Evolutionary conservation across 1,140 invertebrate species (phyloP), one percentile per base, ranked within the genome.

Genomic region (Drosophila persimilis): DNA sequence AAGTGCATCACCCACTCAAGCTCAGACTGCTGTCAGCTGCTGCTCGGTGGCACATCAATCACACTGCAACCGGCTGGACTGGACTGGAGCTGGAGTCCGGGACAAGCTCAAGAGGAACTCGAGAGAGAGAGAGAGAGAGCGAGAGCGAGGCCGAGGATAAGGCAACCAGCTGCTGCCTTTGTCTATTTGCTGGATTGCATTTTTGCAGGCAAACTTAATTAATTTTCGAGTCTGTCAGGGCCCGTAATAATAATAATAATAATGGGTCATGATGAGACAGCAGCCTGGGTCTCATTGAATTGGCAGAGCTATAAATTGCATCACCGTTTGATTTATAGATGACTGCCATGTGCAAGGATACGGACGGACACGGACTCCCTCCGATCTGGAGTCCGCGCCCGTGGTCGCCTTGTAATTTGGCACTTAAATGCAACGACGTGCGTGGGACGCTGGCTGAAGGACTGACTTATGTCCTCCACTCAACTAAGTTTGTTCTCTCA

Each of bases 381-480:
- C 6, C 3, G 31, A 17, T n/a, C 2, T 20, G 26, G 54, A 60
- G 44, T 15, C 26, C 29, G 46, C 20, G 65, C 51, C 26, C 63
- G 44, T 39, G 55, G 73, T 41, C 53, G 50, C 45, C 65, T 70
- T 64, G 73, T 86, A 86, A 85, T 86, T 85, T 86, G 81, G 81
- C 81, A 86, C 81, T 85, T 85, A 85, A 85, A 85, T 86, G 81
- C 81, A 85, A 53, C 64, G 73, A 85, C 81, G 81, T 85, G 81
- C 81, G 81, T 86, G 81, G 81, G 69, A 35, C 70, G 43, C 17
- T 45, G 52, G 5, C 50, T 72, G 41, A 70, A 50, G 17, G 43
- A 13, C 41, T 65, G 66, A 61, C 77, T 74, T 73, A 70, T 69
- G 60, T 46, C 26, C 26, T 45, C 31, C 50, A 35, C 26, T 29